phyloP scores from a whole-genome alignment of 2,888 invertebrate genomes.

The Sinohyriopsis cumingii region DNA sequence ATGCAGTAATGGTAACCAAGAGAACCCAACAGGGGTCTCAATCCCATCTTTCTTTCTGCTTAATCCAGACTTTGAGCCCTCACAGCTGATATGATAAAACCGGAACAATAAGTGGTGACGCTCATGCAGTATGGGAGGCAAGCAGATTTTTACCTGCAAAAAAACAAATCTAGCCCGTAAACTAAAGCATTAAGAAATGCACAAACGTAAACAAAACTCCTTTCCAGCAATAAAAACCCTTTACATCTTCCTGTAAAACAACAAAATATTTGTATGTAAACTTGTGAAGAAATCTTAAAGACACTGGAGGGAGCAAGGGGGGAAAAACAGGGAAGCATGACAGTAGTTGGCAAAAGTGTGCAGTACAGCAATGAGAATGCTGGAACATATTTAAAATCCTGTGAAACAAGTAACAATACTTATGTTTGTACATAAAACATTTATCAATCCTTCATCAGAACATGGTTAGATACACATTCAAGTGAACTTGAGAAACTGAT shows the following conservation, averaged over 20 bases:
- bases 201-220: not conserved
- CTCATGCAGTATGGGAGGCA: slow-evolving; percentile 88
- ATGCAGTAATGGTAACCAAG: slow-evolving; percentile 89
- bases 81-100: slow-evolving; percentile 95
- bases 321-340: no score
- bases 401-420: no score
- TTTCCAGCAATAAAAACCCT: no score
- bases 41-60: slow-evolving; percentile 61
- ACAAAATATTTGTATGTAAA: no score
- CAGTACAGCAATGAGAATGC: not conserved
- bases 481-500: no score
- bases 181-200: not conserved
- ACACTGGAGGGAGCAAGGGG: no score
- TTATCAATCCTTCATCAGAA: no score
- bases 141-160: slow-evolving; percentile 83
- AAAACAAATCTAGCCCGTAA: not conserved
- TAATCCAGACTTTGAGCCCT: slow-evolving; percentile 58
- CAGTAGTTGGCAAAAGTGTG: no score
- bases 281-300: not conserved
- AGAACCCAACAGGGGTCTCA: slow-evolving; percentile 86
- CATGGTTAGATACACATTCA: no score
- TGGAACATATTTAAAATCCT: not conserved
- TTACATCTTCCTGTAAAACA: no score
- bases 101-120: slow-evolving; percentile 95
- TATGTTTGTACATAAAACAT: no score